phyloP scores from a whole-genome alignment of 2,113 vertebrate species.

The Python bivittatus region DNA sequence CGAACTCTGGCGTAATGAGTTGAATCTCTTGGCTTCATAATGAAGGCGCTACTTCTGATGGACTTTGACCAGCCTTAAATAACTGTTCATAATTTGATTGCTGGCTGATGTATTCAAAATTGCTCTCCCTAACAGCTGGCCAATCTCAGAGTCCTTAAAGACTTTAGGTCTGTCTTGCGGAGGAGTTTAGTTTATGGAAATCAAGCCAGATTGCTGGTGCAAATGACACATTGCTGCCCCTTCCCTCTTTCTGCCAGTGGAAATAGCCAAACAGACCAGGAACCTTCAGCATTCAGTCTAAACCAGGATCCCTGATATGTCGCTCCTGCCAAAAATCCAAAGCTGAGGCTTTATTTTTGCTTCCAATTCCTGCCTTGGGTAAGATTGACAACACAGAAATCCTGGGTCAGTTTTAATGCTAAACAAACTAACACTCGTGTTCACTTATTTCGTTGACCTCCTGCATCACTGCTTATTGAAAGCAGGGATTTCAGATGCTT shows the following conservation, averaged over 20 bases:
- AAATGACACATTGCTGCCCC: not conserved
- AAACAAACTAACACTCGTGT: not conserved
- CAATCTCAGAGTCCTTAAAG: not conserved
- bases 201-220: not conserved
- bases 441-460: too few species aligned
- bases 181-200: not conserved
- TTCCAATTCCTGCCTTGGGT: not conserved
- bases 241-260: not conserved
- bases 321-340: not conserved
- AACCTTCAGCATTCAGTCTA: not conserved
- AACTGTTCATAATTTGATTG: not conserved
- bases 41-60: not conserved
- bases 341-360: not conserved
- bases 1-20: not conserved
- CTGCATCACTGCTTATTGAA: not conserved
- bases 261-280: not conserved
- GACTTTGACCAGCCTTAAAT: not conserved
- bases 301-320: not conserved
- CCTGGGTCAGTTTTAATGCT: not conserved
- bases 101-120: not conserved
- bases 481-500: not conserved
- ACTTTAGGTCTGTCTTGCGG: not conserved
- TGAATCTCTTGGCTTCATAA: not conserved
- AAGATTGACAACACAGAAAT: not conserved
- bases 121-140: not conserved